Conservation (phyloP, 2,888 invertebrate genomes). For the Ethmia dodecea region DNA sequence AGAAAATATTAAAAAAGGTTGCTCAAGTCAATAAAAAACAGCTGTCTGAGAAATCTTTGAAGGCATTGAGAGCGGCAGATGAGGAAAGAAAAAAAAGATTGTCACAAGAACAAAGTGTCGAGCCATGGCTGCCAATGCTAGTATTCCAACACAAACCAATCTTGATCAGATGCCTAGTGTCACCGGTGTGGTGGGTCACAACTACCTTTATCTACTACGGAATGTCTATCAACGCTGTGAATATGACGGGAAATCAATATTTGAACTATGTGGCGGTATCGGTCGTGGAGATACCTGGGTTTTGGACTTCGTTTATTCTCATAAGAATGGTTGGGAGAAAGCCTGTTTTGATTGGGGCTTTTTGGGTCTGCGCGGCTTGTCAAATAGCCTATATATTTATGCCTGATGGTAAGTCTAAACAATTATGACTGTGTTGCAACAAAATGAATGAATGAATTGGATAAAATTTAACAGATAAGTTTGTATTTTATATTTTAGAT, state of each 20-base stretch:
- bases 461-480: neutral
- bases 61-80: constrained; percentile 31
- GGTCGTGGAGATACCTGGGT: constrained; percentile 83
- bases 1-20: constrained; percentile 77
- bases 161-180: constrained; percentile 37
- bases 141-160: constrained; percentile 44
- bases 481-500: neutral
- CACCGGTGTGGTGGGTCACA: constrained; percentile 80
- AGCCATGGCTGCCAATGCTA: constrained; percentile 46
- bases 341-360: constrained; percentile 73
- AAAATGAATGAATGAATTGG: no score
- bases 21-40: constrained; percentile 76
- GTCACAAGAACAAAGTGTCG: constrained; percentile 32
- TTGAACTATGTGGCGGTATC: constrained; percentile 80
- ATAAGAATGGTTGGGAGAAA: constrained; percentile 79
- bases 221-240: constrained; percentile 80
- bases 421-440: no score
- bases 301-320: constrained; percentile 76
- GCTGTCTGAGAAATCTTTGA: constrained; percentile 42
- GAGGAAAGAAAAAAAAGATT: constrained; percentile 31
- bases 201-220: constrained; percentile 83
- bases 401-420: constrained; percentile 42
- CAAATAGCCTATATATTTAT: constrained; percentile 76
- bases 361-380: constrained; percentile 75
- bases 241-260: constrained; percentile 80